Conservation (phyloP, 2,888 invertebrate species). For the Sarcophaga variegata region DNA sequence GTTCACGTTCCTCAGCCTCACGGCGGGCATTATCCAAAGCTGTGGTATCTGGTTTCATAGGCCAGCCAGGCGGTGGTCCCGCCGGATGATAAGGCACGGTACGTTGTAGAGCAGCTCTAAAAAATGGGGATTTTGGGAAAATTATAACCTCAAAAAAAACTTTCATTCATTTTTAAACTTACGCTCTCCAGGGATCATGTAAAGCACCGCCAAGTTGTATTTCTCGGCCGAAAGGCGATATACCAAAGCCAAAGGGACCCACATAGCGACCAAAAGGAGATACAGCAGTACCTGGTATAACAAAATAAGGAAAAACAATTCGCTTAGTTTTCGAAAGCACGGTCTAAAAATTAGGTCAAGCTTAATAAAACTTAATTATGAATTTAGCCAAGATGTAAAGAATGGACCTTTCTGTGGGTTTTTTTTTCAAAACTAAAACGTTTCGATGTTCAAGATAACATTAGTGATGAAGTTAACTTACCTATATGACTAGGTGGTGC, state of each 20-base stretch:
- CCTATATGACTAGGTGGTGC: conserved; percentile 88
- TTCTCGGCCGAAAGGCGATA: conserved; percentile 86
- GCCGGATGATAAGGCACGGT: conserved; percentile 84
- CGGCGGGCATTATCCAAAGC: conserved; percentile 84
- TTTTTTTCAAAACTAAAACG: no score
- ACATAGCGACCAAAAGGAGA: conserved; percentile 92
- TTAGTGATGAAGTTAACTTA: conserved; percentile 75
- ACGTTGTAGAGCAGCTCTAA: conserved; percentile 83
- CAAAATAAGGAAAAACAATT: background rate
- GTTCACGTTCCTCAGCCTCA: conserved; percentile 84
- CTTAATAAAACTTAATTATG: no score
- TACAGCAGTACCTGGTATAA: conserved; percentile 84
- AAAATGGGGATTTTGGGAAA: conserved; percentile 21
- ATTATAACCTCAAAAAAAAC: background rate
- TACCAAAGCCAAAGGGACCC: conserved; percentile 86
- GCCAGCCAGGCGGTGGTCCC: conserved; percentile 83
- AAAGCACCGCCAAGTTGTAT: conserved; percentile 65
- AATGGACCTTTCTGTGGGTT: no score
- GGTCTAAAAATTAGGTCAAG: no score
- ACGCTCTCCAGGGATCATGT: conserved; percentile 87
- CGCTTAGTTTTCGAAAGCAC: background rate
- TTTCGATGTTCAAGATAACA: no score
- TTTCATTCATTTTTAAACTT: conserved; percentile 71
- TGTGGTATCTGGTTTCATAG: conserved; percentile 86
- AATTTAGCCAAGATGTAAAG: no score